A percentile compares a stretch with the other conserved stretches of the same genome.
phyloP scores from a whole-genome alignment of 2,113 vertebrate species.

The Cephalopterus ornatus region DNA sequence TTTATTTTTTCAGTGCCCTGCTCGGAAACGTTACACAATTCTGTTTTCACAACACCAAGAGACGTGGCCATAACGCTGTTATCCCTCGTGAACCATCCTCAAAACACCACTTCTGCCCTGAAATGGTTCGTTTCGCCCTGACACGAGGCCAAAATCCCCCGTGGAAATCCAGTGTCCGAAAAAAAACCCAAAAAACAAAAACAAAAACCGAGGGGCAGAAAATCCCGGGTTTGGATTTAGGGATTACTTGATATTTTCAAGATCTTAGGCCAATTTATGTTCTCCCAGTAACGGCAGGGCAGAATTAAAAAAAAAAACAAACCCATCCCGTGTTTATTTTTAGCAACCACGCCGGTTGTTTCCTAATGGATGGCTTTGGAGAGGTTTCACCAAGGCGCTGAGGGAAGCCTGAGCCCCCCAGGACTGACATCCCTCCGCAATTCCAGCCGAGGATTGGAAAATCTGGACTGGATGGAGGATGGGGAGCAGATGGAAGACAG shows the following conservation, averaged over 20 bases:
- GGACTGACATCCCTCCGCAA: not conserved
- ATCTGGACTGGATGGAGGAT: not conserved
- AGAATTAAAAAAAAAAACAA: not conserved
- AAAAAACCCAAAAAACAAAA: no score
- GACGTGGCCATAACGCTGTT: rapidly evolving
- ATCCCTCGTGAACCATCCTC: not conserved
- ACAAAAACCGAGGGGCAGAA: not conserved
- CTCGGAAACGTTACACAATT: not conserved
- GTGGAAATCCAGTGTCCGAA: not conserved
- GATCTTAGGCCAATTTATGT: not conserved
- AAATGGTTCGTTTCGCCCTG: not conserved
- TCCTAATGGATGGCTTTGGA: not conserved
- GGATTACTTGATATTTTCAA: not conserved
- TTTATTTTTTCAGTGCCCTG: not conserved
- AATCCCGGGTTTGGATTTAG: not conserved
- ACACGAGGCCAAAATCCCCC: not conserved
- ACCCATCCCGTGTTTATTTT: rapidly evolving
- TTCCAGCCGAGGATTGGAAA: not conserved
- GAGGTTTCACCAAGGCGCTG: not conserved
- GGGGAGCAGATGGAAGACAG: not conserved
- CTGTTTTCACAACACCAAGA: not conserved
- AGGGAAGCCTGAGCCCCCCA: not conserved
- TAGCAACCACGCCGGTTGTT: not conserved
- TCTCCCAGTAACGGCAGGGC: not conserved
- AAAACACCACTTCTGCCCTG: not conserved